Evolutionary conservation across 2,797 vertebrate species (phyloP).

Genomic region (Fringilla coelebs): DNA sequence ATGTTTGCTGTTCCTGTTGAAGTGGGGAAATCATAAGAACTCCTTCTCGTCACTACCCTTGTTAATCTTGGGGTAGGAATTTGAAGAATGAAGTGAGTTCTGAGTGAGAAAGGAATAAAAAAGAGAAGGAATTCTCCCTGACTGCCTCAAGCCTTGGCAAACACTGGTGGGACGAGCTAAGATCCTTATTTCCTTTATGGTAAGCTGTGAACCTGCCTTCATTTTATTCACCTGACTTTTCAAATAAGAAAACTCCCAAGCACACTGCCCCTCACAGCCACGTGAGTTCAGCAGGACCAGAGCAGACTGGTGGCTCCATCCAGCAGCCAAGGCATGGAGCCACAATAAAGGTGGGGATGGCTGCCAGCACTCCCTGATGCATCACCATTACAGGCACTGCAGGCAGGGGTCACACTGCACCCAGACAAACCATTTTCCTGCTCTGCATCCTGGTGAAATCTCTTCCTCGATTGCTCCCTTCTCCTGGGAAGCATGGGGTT

Average conservation of each 20-base stretch:
- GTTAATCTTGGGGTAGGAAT: neutral
- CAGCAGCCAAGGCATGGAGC: neutral
- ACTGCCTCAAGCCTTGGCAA: neutral
- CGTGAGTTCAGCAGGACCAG: neutral
- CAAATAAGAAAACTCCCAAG: neutral
- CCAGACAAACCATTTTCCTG: neutral
- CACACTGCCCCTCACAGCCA: neutral
- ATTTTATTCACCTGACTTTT: neutral
- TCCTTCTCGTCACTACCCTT: neutral
- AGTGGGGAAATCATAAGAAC: neutral
- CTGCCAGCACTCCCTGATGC: neutral
- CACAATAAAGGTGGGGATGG: neutral
- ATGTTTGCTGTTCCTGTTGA: neutral
- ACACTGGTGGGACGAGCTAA: neutral
- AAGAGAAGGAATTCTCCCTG: neutral
- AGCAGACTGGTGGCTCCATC: neutral
- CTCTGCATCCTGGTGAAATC: neutral
- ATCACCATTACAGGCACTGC: neutral
- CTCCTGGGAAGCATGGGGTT: slow-evolving; percentile 8
- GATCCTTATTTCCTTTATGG: neutral
- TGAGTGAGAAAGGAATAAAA: neutral
- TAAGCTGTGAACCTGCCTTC: neutral
- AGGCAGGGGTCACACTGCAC: neutral
- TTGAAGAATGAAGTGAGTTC: neutral
- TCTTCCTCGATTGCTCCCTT: neutral